Evolutionary conservation across 2,113 vertebrate species (phyloP).

Genomic region (Morone saxatilis): DNA sequence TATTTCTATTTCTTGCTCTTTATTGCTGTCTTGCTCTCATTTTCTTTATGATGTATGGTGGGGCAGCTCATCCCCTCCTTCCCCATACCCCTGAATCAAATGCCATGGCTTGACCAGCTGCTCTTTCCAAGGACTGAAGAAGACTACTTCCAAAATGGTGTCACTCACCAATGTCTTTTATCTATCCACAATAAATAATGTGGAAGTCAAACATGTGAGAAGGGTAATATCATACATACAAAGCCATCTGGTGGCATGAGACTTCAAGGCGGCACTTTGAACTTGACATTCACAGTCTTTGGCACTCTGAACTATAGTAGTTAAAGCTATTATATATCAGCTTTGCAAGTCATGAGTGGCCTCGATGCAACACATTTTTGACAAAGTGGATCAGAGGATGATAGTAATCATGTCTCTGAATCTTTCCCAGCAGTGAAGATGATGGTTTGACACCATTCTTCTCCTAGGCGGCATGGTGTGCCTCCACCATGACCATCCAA

Average conservation of each 20-base stretch:
- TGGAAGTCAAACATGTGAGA: slow-evolving; percentile 61
- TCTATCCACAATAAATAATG: slow-evolving; percentile 75
- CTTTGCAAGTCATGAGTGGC: slow-evolving; percentile 9
- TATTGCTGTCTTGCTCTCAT: slow-evolving; percentile 53
- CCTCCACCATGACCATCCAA: neutral
- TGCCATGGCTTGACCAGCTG: slow-evolving; percentile 74
- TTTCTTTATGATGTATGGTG: slow-evolving; percentile 65
- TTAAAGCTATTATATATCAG: slow-evolving; percentile 18
- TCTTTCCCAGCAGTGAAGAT: neutral
- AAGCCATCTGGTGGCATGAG: slow-evolving; percentile 54
- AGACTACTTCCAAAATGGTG: slow-evolving; percentile 61
- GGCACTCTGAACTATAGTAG: neutral
- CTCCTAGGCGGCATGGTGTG: neutral
- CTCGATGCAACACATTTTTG: neutral
- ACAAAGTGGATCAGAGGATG: slow-evolving; percentile 15
- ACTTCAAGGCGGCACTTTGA: slow-evolving; percentile 55
- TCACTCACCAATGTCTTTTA: slow-evolving; percentile 75
- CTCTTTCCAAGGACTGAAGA: slow-evolving; percentile 61
- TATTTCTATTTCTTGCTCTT: slow-evolving; percentile 55
- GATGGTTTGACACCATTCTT: slow-evolving; percentile 11
- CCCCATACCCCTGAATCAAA: slow-evolving; percentile 61
- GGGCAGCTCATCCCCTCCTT: slow-evolving; percentile 47
- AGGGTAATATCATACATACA: slow-evolving; percentile 42
- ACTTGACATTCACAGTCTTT: slow-evolving; percentile 56
- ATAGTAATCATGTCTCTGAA: neutral